A percentile compares a stretch with the other conserved stretches of the same genome.
These are phyloP conservation scores for Hylomyscus alleni DNA, from an alignment of 2,797 vertebrate genomes.

Conservation along the genomic window DNA sequence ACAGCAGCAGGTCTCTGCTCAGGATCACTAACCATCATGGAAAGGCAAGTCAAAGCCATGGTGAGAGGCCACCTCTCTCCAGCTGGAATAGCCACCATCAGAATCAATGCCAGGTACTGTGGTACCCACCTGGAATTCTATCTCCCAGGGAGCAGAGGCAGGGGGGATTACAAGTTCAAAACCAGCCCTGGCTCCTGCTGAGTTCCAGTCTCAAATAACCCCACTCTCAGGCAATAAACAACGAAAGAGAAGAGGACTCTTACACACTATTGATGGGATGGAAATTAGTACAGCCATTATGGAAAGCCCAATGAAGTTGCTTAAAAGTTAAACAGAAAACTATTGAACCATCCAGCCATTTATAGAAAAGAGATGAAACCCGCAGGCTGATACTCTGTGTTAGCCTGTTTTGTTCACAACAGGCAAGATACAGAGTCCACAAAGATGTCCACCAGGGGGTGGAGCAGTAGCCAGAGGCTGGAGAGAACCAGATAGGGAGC, in stretches of 20 bases:
- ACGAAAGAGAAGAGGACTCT: neutral
- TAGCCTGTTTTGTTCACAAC: neutral
- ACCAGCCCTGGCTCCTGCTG: neutral
- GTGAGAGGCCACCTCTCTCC: neutral
- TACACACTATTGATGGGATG: neutral
- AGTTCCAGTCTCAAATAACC: neutral
- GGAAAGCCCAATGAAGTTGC: neutral
- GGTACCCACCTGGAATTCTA: neutral
- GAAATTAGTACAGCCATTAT: neutral
- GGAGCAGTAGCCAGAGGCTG: neutral
- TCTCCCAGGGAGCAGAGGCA: neutral
- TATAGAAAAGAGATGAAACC: neutral
- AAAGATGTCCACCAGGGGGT: neutral
- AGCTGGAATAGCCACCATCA: neutral
- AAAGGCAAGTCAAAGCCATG: neutral
- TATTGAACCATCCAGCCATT: neutral
- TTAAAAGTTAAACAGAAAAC: neutral
- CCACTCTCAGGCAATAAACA: neutral
- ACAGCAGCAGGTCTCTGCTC: neutral
- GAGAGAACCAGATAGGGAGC: neutral
- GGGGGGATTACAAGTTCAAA: neutral
- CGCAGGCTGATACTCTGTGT: neutral
- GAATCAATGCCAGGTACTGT: neutral
- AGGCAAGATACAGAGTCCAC: neutral
- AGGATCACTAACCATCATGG: neutral